Base-by-base conservation (phyloP, 2,113 vertebrate genomes). In the Phylloscopus trochiloides region DNA sequence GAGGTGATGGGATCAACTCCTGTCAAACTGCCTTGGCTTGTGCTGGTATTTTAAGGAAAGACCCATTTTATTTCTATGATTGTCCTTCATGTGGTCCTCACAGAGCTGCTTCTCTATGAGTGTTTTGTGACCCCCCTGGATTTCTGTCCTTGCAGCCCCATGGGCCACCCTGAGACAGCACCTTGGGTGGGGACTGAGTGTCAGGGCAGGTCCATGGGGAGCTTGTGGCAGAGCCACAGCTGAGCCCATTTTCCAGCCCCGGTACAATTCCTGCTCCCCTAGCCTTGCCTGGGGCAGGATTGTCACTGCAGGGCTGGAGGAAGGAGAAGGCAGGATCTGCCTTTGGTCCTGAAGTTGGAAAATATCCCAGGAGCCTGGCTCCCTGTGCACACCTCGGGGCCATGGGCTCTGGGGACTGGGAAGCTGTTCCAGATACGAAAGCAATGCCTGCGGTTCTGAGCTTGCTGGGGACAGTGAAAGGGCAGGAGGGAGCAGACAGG, bases 311-410 rank as follows among this genome's bases (percentile, higher is more conserved):
- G 78, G 40, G 28, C 79, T 36, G 45, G 45, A 34, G 55, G 70
- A 38, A 62, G 58, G 20, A 55, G 47, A 5, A 4, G 16, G 14
- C 32, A 76, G 42, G 48, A 19, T 86, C 47, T 75, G 13, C 63
- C 50, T 62, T 70, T 34, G 66, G 31, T 45, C 34, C 62, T 42
- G 81, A 54, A 78, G 70, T 8, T 61, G 19, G 43, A n/a, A 94
- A 86, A 75, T 0, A 3, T 66, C 32, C 24, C 62, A 36, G 71
- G 52, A 36, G 45, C 19, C 9, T 10, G 38, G 19, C 3, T 72
- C 20, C 48, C 67, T 45, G 3, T 8, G 2, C 10, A 29, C 45
- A 21, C 25, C 50, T 21, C 0, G 0, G 43, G 9, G 4, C 7
- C 24, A 2, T 9, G 68, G 85, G 42, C 90, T 84, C 58, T 5